A percentile compares a stretch with the other conserved stretches of the same genome.
These are phyloP conservation scores for Philonicus albiceps DNA, from an alignment of 2,888 invertebrate species.

Conservation along the genomic window DNA sequence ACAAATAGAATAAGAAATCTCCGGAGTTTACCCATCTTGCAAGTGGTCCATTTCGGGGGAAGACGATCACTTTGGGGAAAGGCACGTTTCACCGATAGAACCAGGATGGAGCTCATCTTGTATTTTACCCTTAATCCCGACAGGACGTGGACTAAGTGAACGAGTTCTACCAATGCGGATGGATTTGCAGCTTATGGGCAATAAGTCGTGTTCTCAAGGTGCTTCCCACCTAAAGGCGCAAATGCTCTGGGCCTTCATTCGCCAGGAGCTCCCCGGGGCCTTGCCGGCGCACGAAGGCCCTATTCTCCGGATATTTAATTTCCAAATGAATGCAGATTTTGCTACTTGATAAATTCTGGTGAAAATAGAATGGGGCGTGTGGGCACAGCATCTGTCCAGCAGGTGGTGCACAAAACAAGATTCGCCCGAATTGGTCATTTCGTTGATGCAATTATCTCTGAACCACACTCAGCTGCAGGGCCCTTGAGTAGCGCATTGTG, in stretches of 20 bases:
- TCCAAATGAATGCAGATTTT: background rate
- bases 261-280: background rate
- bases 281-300: background rate
- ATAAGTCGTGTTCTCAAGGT: constrained; percentile 24
- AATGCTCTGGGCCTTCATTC: background rate
- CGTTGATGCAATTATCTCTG: background rate
- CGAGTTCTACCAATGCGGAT: background rate
- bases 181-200: constrained; percentile 29
- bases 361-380: background rate
- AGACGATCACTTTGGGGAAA: background rate
- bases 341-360: background rate
- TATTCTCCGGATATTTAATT: background rate
- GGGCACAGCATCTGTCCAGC: background rate
- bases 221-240: background rate
- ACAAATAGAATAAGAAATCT: background rate
- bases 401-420: background rate
- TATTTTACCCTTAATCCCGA: constrained; percentile 3
- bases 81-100: constrained; percentile 23
- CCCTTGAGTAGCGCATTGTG: background rate
- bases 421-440: background rate
- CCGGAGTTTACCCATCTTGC: background rate
- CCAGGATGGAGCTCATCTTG: background rate
- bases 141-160: background rate
- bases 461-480: background rate
- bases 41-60: background rate